Percentiles rank a stretch among this genome's conserved stretches.
Evolutionary conservation across 2,113 vertebrate species (phyloP).

Genomic region (Poecile atricapillus): DNA sequence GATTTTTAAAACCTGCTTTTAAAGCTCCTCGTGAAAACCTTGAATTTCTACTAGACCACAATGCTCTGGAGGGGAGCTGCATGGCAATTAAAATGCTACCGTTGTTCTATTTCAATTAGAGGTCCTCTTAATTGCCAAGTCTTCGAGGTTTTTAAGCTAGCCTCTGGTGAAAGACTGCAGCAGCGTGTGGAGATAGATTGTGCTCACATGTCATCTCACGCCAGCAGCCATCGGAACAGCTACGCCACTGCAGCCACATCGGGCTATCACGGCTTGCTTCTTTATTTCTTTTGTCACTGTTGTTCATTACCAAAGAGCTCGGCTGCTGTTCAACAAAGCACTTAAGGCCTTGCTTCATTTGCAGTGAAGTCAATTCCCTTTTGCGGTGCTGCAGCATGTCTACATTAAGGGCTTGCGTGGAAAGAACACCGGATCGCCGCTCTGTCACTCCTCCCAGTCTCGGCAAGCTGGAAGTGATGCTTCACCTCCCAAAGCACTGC

Average conservation of each 20-base stretch:
- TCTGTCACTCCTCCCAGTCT: not conserved
- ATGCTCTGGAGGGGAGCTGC: not conserved
- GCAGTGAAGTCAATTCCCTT: conserved; percentile 24
- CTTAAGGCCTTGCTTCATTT: conserved; percentile 47
- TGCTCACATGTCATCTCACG: not conserved
- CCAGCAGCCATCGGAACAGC: not conserved
- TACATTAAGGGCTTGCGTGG: not conserved
- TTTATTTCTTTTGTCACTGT: conserved; percentile 39
- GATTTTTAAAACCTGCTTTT: not conserved
- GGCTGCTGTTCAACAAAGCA: conserved; percentile 61
- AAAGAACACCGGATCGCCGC: accelerated
- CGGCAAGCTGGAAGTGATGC: not conserved
- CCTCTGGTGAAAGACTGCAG: conserved; percentile 48
- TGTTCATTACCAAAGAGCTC: conserved; percentile 53
- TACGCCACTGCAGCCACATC: not conserved
- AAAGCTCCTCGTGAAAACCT: not conserved
- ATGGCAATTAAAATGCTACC: conserved; percentile 22
- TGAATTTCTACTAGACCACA: not conserved
- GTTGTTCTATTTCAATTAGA: conserved; percentile 45
- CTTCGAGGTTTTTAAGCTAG: conserved; percentile 39
- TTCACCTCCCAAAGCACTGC: not conserved
- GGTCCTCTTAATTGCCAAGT: conserved; percentile 44
- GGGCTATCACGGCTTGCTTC: not conserved
- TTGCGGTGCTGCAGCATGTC: not conserved
- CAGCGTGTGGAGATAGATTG: not conserved